Conservation (phyloP, 37 sponge, comb jelly and placozoan genomes). For the Ephydatia muelleri region DNA sequence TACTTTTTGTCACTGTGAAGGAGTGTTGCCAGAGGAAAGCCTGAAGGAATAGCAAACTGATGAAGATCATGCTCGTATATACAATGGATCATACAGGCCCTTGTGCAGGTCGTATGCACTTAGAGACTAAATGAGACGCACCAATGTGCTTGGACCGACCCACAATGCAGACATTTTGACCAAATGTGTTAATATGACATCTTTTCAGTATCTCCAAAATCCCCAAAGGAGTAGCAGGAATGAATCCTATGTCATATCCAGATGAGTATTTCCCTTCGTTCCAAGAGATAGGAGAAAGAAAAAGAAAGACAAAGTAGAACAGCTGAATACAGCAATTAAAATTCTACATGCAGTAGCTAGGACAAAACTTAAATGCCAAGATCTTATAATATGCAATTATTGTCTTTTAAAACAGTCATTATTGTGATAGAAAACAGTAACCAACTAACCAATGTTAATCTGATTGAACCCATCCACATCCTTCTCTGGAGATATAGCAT, state of each 20-base stretch:
- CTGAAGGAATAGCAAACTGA: slow-evolving; percentile 1
- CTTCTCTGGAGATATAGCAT: slow-evolving; percentile 64
- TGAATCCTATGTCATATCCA: slow-evolving; percentile 37
- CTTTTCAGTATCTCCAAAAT: slow-evolving; percentile 77
- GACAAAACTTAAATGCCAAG: too few relatives aligned
- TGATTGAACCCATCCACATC: slow-evolving; percentile 87
- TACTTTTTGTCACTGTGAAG: slow-evolving; percentile 73
- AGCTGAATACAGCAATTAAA: too few relatives aligned
- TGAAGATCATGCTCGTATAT: not conserved
- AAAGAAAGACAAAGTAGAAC: not conserved
- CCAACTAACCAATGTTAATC: slow-evolving; percentile 56
- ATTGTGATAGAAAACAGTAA: not conserved
- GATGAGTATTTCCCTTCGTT: slow-evolving; percentile 41
- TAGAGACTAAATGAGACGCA: slow-evolving; percentile 2
- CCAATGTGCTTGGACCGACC: slow-evolving; percentile 82
- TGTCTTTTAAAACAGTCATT: too few relatives aligned
- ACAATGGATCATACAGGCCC: not conserved
- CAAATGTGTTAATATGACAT: slow-evolving; percentile 71
- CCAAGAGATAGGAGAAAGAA: not conserved
- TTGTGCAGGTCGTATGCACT: not conserved
- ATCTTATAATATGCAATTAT: not conserved
- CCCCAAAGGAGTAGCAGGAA: slow-evolving; percentile 80
- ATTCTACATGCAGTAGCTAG: too few relatives aligned
- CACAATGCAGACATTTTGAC: slow-evolving; percentile 69
- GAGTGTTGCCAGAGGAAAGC: slow-evolving; percentile 61